These are phyloP conservation scores for Alosa alosa DNA, from an alignment of 2,113 vertebrate species.

Conservation along the genomic window DNA sequence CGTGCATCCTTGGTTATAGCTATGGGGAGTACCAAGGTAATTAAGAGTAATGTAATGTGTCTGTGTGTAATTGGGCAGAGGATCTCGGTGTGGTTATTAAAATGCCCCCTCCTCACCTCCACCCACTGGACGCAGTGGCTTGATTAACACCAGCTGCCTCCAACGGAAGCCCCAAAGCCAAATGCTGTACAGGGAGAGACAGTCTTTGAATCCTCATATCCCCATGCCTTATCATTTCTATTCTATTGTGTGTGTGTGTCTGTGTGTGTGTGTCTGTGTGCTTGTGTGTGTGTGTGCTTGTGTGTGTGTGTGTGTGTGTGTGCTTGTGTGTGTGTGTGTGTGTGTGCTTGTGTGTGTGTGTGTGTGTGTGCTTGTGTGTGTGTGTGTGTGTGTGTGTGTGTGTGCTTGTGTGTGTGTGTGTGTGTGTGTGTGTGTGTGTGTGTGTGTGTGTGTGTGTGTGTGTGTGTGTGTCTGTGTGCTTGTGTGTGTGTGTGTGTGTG, in stretches of 20 bases:
- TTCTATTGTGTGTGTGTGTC: not conserved
- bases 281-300: not conserved
- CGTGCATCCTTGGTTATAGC: not conserved
- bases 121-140: not conserved
- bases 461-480: too few species aligned
- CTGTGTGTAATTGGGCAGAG: not conserved
- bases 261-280: too few species aligned
- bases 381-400: not conserved
- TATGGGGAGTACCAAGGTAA: not conserved
- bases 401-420: not conserved
- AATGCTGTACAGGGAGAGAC: not conserved
- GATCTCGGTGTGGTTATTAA: not conserved
- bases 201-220: not conserved
- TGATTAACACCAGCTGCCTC: slow-evolving; percentile 12
- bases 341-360: too few species aligned
- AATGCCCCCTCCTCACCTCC: not conserved
- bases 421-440: not conserved
- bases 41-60: slow-evolving; percentile 7
- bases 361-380: too few species aligned
- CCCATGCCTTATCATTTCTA: not conserved
- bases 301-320: too few species aligned
- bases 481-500: too few species aligned
- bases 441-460: not conserved
- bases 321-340: not conserved
- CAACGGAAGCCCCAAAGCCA: not conserved